Conservation (phyloP, 2,888 invertebrate genomes). For the Brachypalpus laphriformis region DNA sequence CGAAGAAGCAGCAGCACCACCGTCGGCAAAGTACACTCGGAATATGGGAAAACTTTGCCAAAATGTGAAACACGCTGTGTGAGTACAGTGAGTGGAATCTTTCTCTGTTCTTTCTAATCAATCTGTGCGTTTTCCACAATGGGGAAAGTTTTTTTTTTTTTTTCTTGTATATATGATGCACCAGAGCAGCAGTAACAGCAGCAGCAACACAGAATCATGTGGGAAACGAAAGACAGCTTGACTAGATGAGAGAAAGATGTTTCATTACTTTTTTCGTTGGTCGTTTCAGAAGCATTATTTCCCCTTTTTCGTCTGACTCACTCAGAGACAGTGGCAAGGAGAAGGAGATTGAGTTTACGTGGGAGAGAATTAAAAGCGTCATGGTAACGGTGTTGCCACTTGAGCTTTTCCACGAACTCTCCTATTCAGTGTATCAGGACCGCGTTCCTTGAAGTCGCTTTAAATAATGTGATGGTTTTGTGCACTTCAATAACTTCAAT, state of each 20-base stretch:
- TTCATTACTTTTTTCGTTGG: background rate
- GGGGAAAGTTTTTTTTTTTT: slow-evolving; percentile 33
- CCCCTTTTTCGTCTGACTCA: slow-evolving; percentile 9
- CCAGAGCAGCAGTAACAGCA: slow-evolving; percentile 29
- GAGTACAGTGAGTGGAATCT: slow-evolving; percentile 45
- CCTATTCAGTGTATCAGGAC: too few relatives aligned
- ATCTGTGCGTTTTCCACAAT: slow-evolving; percentile 39
- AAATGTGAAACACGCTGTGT: slow-evolving; percentile 57
- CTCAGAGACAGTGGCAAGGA: background rate
- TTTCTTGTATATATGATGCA: slow-evolving; percentile 33
- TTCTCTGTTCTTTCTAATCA: slow-evolving; percentile 40
- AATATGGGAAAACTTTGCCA: slow-evolving; percentile 45
- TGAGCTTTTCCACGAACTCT: background rate
- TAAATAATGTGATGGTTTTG: too few relatives aligned
- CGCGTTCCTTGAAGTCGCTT: too few relatives aligned
- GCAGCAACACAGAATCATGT: slow-evolving; percentile 24
- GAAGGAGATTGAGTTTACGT: background rate
- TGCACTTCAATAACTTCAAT: too few relatives aligned
- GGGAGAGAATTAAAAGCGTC: slow-evolving; percentile 17
- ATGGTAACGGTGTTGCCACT: slow-evolving; percentile 55
- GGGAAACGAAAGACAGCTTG: slow-evolving; percentile 11
- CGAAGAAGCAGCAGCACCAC: slow-evolving; percentile 51
- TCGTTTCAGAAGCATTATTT: background rate
- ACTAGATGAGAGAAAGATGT: slow-evolving; percentile 35
- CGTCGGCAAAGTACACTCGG: slow-evolving; percentile 59